A percentile compares a stretch with the other conserved stretches of the same genome.
phyloP scores from a whole-genome alignment of 2,113 vertebrate genomes.

The Nycticryphes semicollaris region DNA sequence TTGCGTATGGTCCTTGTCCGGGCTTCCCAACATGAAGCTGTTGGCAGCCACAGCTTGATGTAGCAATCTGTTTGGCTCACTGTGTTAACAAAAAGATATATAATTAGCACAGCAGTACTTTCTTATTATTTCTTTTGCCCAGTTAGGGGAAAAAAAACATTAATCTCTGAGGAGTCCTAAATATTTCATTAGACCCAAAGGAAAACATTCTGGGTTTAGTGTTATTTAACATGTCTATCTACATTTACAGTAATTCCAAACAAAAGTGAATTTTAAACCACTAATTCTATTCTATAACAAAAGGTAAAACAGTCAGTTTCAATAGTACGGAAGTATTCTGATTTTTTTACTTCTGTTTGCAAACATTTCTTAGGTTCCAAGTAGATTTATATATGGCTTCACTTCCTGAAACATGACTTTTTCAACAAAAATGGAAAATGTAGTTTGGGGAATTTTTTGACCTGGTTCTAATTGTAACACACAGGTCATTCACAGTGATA shows the following conservation, averaged over 20 bases:
- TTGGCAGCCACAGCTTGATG: conserved; percentile 77
- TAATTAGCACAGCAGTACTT: neutral
- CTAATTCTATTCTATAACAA: neutral
- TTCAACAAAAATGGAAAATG: neutral
- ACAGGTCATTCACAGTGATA: neutral
- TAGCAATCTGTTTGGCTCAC: conserved; percentile 79
- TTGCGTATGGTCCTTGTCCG: conserved; percentile 75
- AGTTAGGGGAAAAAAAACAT: neutral
- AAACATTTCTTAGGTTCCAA: neutral
- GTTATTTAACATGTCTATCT: neutral
- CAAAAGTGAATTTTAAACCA: neutral
- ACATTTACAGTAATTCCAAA: neutral
- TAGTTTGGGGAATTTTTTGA: neutral
- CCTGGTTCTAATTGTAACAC: neutral
- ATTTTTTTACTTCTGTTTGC: neutral
- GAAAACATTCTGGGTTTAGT: neutral
- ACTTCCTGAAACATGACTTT: neutral
- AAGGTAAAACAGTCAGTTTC: neutral
- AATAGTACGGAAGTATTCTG: neutral
- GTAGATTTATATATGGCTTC: neutral
- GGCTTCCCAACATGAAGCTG: conserved; percentile 46
- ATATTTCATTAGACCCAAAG: neutral
- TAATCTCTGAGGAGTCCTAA: neutral
- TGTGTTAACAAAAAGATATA: neutral
- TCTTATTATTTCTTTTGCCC: neutral